Percentiles rank a stretch among this genome's conserved stretches.
Conservation (phyloP, 1,140 invertebrate species). For the Trissolcus basalis region DNA sequence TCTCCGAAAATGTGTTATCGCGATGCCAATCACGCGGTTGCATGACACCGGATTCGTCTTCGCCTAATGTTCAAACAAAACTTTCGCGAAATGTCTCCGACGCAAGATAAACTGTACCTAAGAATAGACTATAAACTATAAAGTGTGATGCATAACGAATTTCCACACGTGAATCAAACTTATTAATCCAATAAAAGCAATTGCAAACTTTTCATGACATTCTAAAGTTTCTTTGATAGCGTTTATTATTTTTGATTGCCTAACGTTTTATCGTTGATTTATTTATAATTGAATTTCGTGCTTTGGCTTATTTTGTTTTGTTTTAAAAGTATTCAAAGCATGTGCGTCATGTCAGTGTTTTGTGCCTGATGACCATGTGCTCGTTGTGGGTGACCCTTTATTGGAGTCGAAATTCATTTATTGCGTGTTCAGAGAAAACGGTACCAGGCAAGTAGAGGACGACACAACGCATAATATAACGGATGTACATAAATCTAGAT, state of each 20-base stretch:
- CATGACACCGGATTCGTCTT: too few relatives aligned
- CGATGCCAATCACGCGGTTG: slow-evolving; percentile 20
- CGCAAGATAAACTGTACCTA: slow-evolving; percentile 10
- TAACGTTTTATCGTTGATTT: too few relatives aligned
- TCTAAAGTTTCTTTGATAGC: too few relatives aligned
- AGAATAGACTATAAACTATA: background rate
- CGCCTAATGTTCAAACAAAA: background rate
- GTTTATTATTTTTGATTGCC: too few relatives aligned
- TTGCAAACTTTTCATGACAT: too few relatives aligned
- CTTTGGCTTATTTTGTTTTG: too few relatives aligned
- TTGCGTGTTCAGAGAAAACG: slow-evolving; percentile 69
- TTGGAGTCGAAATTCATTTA: slow-evolving; percentile 65
- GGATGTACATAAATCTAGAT: slow-evolving; percentile 75
- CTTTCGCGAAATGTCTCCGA: slow-evolving; percentile 39
- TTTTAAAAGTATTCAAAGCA: too few relatives aligned
- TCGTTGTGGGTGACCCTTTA: slow-evolving; percentile 9
- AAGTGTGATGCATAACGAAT: too few relatives aligned
- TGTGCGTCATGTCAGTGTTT: too few relatives aligned
- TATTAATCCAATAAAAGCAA: too few relatives aligned
- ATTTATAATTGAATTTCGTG: too few relatives aligned
- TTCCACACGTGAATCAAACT: slow-evolving; percentile 6
- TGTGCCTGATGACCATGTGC: too few relatives aligned
- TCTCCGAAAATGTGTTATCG: slow-evolving; percentile 14
- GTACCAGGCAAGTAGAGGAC: slow-evolving; percentile 70
- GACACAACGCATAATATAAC: slow-evolving; percentile 75